Base-by-base conservation (phyloP, 2,113 vertebrate species). In the Himantopus leucocephalus region DNA sequence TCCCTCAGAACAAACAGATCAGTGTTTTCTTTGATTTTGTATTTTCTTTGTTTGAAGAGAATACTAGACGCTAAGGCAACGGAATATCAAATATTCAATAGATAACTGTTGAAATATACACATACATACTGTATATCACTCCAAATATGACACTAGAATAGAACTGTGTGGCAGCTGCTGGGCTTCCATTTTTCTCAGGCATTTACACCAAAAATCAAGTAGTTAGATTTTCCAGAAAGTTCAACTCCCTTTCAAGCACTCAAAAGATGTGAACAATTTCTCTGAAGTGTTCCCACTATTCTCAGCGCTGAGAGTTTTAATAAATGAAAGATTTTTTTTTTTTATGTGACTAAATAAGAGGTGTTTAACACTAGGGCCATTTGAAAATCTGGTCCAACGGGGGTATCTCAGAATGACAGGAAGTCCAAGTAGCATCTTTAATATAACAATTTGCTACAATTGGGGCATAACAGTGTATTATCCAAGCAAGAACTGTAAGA, bases 1-100 rank as follows among this genome's bases (percentile, higher is more conserved):
- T 67, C 58, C 37, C 45, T 83, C 52, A 34, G 94, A 96, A 93
- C 30, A 81, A 94, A 67, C 16, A 82, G 34, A 71, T 81, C 73
- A 68, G 52, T 75, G 68, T 84, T 95, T 91, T 92, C 73, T 79
- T 93, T 74, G 71, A 84, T 82, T 88, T 55, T 50, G 15, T 45
- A 19, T 84, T 95, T 63, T 50, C 26, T 88, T 91, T 95, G 60
- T 95, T 96, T 90, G 94, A 96, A 95, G 64, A 96, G 74, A 80
- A 73, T 92, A 74, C 71, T 55, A 95, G 43, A 70, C 70, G 10
- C 47, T 66, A 80, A 96, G 55, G 59, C 77, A 98, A 92, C 1
- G 30, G 95, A 96, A 96, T 83, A 97, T 85, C 62, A 86, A 78
- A 70, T 79, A 78, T 81, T 89, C 52, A 29, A 34, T 58, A 92